Evolutionary conservation across 1,140 invertebrate genomes (phyloP), one percentile per base, ranked within the genome.

Genomic region (Diploscapter pachys): DNA sequence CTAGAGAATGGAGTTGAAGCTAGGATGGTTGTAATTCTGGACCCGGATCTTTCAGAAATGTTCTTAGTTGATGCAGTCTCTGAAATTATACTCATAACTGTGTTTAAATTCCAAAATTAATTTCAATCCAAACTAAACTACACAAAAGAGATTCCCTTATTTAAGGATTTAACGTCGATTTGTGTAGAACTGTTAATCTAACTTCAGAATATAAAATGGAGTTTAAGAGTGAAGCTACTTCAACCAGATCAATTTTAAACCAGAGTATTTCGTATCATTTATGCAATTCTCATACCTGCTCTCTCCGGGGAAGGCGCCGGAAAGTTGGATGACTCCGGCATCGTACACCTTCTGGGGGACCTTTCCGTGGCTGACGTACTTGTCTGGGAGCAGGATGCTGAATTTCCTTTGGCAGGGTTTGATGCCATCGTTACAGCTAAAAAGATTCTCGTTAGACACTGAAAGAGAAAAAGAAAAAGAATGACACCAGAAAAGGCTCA

Each of bases 401-500:
- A 76, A 66, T 68, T 80, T 80, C 49, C 79, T 56, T 70, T 80
- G 79, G 63, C 79, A 80, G 8, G 79, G 79, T 68, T 78, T 55
- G 9, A 79, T 31, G 31, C 31, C 31, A 31, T 31, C 31, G 31
- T 31, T 31, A 31, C 31, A 31, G 31, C 71, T 78, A 55, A 9
- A 79, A 61, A 9, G n/a, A 71, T 48, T 11, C 9, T 65, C 50
- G n/a, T 65, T 48, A 11, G 9, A 11, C 9, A 8, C n/a, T 65
- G n/a, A 13, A 13, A 11, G 9, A 48, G n/a, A 8, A 48, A 48
- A 48, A 9, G 9, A 11, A 65, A 11, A 13, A n/a, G 49, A 63
- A 5, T 67, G 55, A 62, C n/a, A 75, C 73, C 31, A 31, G 31
- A 31, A 31, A 31, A 31, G 31, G 31, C 31, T 31, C 63, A 8